Base-by-base conservation (phyloP, 2,888 invertebrate genomes). In the Zele albiditarsus region DNA sequence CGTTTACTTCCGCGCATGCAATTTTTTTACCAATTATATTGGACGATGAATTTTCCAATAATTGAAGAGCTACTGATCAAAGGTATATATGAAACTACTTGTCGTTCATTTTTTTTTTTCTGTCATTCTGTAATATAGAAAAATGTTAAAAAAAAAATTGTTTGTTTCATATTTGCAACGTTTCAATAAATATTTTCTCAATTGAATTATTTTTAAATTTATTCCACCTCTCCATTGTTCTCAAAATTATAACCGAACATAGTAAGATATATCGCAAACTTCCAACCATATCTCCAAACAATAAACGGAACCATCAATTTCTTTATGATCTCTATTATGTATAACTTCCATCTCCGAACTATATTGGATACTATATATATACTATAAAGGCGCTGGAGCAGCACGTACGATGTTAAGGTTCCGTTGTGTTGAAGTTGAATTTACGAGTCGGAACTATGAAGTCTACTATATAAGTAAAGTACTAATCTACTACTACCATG, bases 401-500 rank as follows among this genome's bases (percentile, higher is more conserved):
- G 77, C 78, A 79, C 79, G 78, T 79, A 74, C 79, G 73, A 16
- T 12, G 8, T 28, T 60, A 42, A 42, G 57, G 38, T 60, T 70
- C 16, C 38, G 12, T 23, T 58, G 33, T 60, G 70, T 60, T 74
- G 77, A 73, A 75, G 31, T 78, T 74, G 69, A 74, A 74, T 78
- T 78, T 79, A 79, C 78, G 77, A 78, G 74, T 72, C 38, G 57
- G 71, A 68, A 58, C 71, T 67, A 65, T 66, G 71, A 71, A 33
- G 10, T 63, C 38, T 20, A 16, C 57, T 27, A 20, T 42, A 38
- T 31, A 38, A 27, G 20, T 53, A 53, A 38, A 27, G 20, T 23
- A 53, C 20, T 20, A 53, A 20, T 53, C 53, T 20, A 53, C 20
- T n/a, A 8, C 53, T 20, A 20, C 53, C 20, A 53, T 53, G 20